Evolutionary conservation across 2,113 vertebrate genomes (phyloP).

Genomic region (Gnathonemus longibarbis): DNA sequence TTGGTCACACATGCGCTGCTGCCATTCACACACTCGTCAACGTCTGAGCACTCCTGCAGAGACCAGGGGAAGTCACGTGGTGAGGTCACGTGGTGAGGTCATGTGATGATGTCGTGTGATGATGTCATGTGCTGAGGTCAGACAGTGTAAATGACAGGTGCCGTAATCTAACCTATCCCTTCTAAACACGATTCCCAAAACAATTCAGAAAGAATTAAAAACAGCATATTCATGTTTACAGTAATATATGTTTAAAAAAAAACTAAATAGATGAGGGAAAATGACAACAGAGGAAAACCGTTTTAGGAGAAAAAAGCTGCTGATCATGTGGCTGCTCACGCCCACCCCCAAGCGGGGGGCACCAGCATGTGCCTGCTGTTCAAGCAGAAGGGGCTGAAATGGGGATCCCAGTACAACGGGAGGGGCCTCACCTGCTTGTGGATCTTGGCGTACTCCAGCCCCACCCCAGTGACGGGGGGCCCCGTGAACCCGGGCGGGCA

Average conservation of each 20-base stretch:
- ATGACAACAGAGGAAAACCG: too few species aligned
- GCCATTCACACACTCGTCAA: slow-evolving; percentile 34
- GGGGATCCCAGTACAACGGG: neutral
- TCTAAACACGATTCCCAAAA: neutral
- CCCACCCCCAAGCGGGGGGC: neutral
- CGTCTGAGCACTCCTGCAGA: slow-evolving; percentile 32
- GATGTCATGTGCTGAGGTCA: neutral
- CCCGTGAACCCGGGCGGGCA: slow-evolving; percentile 71
- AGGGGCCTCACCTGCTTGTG: slow-evolving; percentile 67
- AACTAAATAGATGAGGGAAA: too few species aligned
- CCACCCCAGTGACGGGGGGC: slow-evolving; percentile 62
- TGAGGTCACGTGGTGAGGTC: neutral
- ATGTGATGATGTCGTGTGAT: neutral
- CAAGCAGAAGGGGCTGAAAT: neutral
- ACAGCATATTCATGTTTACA: neutral
- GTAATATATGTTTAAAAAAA: neutral
- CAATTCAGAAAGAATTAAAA: neutral
- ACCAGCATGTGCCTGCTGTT: neutral
- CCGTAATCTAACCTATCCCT: neutral
- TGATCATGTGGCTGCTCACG: neutral
- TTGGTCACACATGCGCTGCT: slow-evolving; percentile 33
- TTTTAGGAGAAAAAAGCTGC: neutral
- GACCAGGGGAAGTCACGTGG: neutral
- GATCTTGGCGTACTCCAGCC: slow-evolving; percentile 66
- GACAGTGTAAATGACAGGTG: neutral